These are phyloP conservation scores for Stomorhina lunata DNA, from an alignment of 2,888 invertebrate genomes.

Conservation along the genomic window DNA sequence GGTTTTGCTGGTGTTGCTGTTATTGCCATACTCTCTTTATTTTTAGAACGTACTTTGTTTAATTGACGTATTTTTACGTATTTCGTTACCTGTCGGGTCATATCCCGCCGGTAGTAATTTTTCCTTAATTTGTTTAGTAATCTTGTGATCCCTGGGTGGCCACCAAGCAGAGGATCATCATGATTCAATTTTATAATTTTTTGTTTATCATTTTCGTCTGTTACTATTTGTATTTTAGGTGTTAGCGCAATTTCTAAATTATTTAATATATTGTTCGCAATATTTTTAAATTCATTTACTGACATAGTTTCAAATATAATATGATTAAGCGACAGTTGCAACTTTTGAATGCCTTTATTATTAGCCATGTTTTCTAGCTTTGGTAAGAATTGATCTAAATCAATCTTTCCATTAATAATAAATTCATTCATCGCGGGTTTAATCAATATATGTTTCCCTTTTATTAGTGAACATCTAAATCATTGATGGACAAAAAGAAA, in stretches of 20 bases:
- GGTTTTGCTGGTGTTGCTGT: constrained; percentile 27
- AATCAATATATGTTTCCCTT: too few species aligned
- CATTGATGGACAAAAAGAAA: too few species aligned
- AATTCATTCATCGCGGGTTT: too few species aligned
- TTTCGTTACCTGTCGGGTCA: constrained; percentile 9
- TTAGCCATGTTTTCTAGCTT: constrained; percentile 19
- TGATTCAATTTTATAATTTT: constrained; percentile 4
- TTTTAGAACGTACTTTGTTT: neutral
- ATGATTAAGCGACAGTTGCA: constrained; percentile 22
- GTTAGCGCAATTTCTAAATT: constrained; percentile 33
- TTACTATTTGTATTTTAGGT: neutral
- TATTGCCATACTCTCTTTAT: neutral
- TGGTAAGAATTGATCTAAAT: constrained; percentile 42
- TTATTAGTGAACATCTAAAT: too few species aligned
- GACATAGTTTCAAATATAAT: constrained; percentile 15
- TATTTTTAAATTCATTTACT: constrained; percentile 24
- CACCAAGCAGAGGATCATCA: constrained; percentile 9
- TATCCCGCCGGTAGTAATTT: constrained; percentile 38
- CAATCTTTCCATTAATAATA: constrained; percentile 34
- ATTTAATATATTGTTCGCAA: constrained; percentile 8
- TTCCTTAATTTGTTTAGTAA: constrained; percentile 33
- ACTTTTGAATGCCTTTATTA: constrained; percentile 2
- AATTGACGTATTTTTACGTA: neutral
- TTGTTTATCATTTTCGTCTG: neutral
- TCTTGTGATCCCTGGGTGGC: constrained; percentile 5